A percentile compares a stretch with the other conserved stretches of the same genome.
Evolutionary conservation across 2,113 vertebrate genomes (phyloP).

Genomic region (Zapus hudsonius): DNA sequence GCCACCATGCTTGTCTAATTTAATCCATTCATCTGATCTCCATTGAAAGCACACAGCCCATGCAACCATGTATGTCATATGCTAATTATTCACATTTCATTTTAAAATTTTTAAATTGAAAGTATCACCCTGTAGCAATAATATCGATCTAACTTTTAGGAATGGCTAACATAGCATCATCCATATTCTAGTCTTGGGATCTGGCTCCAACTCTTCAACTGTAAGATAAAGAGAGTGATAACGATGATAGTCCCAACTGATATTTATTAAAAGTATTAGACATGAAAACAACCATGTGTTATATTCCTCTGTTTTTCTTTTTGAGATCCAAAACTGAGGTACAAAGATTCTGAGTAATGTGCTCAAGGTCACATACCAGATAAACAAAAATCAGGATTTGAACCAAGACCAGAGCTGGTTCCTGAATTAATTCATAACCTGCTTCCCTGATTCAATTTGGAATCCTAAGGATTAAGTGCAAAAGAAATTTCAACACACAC

Average conservation of each 20-base stretch:
- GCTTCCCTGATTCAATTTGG: conserved; percentile 30
- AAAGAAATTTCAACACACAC: conserved; percentile 22
- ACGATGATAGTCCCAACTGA: background rate
- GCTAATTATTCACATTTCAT: background rate
- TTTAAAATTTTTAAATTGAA: conserved; percentile 25
- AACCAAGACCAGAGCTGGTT: background rate
- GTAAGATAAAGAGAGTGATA: background rate
- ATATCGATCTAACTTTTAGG: background rate
- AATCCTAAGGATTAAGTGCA: conserved; percentile 51
- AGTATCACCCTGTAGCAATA: background rate
- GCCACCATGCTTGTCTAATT: background rate
- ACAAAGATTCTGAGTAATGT: background rate
- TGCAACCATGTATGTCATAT: background rate
- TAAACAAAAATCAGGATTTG: background rate
- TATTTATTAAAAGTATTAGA: background rate
- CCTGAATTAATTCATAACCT: conserved; percentile 10
- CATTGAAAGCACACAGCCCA: background rate
- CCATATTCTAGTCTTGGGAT: background rate
- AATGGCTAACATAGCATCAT: background rate
- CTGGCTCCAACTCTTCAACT: background rate
- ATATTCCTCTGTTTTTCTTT: background rate
- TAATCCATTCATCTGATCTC: background rate
- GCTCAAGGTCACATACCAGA: background rate
- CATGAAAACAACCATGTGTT: background rate
- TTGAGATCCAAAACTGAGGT: background rate